Evolutionary conservation across 1,140 invertebrate genomes (phyloP).

Genomic region (Aporrectodea caliginosa): DNA sequence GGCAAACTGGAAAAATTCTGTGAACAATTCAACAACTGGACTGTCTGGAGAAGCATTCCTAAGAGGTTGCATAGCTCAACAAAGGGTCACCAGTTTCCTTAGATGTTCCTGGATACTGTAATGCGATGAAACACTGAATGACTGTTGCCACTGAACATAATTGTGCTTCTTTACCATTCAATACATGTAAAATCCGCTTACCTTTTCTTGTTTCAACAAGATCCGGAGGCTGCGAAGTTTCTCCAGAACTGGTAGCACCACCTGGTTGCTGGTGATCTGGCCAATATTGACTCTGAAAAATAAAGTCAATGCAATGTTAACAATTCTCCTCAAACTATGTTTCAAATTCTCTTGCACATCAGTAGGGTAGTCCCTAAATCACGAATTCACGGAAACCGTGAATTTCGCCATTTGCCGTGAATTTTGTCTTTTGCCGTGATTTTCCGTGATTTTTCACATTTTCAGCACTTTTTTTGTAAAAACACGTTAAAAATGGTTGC

Average conservation of each 20-base stretch:
- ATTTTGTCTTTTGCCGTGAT: too few species aligned
- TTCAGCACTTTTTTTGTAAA: too few species aligned
- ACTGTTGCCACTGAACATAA: background rate
- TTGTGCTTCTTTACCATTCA: too few species aligned
- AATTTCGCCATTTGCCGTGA: background rate
- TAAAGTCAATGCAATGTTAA: background rate
- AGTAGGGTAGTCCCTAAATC: too few species aligned
- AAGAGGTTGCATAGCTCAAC: background rate
- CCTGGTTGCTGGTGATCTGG: background rate
- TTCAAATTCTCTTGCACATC: too few species aligned
- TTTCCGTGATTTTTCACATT: too few species aligned
- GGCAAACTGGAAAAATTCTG: too few species aligned
- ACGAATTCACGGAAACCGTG: background rate
- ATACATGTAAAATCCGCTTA: too few species aligned
- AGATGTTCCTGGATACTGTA: background rate
- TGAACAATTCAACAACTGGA: too few species aligned
- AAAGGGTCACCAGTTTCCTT: background rate
- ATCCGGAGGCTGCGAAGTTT: background rate
- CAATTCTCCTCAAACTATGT: too few species aligned
- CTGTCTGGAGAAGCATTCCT: too few species aligned
- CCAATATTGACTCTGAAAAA: background rate
- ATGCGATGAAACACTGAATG: background rate
- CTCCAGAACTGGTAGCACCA: background rate
- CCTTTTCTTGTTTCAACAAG: background rate
- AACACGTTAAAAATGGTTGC: too few species aligned